Conservation (phyloP, 2,797 vertebrate genomes). For the Cuniculus paca region DNA sequence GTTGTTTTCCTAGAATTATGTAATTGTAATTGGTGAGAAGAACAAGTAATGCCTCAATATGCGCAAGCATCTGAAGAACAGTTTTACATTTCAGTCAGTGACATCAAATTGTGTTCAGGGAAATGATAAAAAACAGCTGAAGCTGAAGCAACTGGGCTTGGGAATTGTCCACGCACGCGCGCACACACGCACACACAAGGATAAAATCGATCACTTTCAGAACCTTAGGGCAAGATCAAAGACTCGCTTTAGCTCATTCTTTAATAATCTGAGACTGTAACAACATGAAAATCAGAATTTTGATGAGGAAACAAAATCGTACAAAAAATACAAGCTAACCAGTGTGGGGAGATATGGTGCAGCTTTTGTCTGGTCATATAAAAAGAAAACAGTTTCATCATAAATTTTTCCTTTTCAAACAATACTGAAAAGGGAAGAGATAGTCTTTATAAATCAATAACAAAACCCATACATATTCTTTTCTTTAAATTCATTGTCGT, state of each 20-base stretch:
- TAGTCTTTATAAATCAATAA: not conserved
- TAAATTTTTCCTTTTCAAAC: not conserved
- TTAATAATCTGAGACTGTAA: not conserved
- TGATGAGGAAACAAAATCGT: not conserved
- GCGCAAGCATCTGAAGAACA: not conserved
- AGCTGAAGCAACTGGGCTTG: not conserved
- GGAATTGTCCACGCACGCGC: not conserved
- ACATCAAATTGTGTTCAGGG: not conserved
- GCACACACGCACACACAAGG: not conserved
- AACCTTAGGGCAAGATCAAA: not conserved
- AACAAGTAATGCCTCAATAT: not conserved
- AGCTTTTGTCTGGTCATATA: not conserved
- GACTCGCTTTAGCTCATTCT: not conserved
- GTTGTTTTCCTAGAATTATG: constrained; percentile 26
- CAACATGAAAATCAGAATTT: not conserved
- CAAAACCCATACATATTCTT: not conserved
- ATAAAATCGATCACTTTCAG: not conserved
- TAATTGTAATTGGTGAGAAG: not conserved
- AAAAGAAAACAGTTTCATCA: constrained; percentile 6
- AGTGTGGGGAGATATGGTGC: not conserved
- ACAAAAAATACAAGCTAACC: not conserved
- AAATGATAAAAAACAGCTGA: not conserved
- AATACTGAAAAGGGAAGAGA: not conserved
- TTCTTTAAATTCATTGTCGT: not conserved
- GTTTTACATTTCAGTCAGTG: not conserved